phyloP scores from a whole-genome alignment of 2,888 invertebrate genomes.

The Leucophenga montana region DNA sequence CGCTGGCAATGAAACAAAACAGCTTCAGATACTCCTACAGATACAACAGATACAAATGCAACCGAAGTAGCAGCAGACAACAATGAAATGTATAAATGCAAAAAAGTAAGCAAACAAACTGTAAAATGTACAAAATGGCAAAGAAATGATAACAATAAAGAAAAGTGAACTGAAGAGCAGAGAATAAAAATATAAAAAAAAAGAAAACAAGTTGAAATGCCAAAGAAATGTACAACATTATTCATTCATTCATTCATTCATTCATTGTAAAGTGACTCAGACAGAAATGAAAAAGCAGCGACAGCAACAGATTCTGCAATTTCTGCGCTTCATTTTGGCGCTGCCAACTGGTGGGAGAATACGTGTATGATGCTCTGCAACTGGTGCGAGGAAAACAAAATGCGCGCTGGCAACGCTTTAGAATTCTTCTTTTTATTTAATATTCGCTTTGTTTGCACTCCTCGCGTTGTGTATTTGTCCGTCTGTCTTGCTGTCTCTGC shows the following conservation, averaged over 20 bases:
- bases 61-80: background rate
- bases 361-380: too few species aligned
- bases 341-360: background rate
- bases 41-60: background rate
- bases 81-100: constrained; percentile 27
- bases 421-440: constrained; percentile 13
- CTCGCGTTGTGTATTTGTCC: constrained; percentile 11
- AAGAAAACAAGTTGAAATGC: constrained; percentile 56
- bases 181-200: constrained; percentile 52
- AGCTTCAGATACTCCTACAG: constrained; percentile 7
- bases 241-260: constrained; percentile 28
- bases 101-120: constrained; percentile 19
- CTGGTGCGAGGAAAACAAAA: too few species aligned
- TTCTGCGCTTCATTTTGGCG: background rate
- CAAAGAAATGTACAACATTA: constrained; percentile 59
- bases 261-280: constrained; percentile 24
- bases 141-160: constrained; percentile 29
- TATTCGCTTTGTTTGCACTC: background rate
- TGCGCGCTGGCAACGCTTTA: constrained; percentile 16
- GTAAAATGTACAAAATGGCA: constrained; percentile 8
- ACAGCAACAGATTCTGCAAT: constrained; percentile 12
- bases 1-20: constrained; percentile 41
- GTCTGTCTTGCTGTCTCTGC: constrained; percentile 37
- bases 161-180: constrained; percentile 30
- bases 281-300: constrained; percentile 21